These are phyloP conservation scores for Pteromalus puparum DNA, from an alignment of 1,140 invertebrate species.

Conservation along the genomic window DNA sequence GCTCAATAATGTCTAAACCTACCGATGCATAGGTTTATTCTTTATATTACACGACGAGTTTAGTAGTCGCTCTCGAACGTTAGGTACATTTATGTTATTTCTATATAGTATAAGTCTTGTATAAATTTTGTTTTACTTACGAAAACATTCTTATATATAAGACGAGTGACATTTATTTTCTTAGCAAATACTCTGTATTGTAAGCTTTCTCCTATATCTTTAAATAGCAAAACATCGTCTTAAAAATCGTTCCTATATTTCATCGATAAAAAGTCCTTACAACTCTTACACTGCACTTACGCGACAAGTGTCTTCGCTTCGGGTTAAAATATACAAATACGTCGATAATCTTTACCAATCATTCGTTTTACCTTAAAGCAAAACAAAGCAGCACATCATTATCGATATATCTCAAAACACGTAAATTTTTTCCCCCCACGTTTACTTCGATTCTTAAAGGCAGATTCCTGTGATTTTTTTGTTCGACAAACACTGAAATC, in stretches of 20 bases:
- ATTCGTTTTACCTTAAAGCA: not conserved
- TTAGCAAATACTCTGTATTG: constrained; percentile 35
- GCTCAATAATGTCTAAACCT: constrained; percentile 17
- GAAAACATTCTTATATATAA: constrained; percentile 22
- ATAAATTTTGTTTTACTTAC: constrained; percentile 37
- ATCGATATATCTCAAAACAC: not conserved
- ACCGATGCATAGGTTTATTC: not conserved
- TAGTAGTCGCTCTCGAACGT: not conserved
- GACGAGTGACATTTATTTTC: constrained; percentile 39
- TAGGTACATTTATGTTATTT: constrained; percentile 26
- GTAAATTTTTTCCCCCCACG: not conserved
- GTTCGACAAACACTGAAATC: not conserved
- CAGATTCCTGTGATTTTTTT: not conserved
- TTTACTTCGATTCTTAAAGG: constrained; percentile 1
- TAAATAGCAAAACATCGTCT: constrained; percentile 29
- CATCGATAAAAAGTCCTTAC: constrained; percentile 22
- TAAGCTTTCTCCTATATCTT: constrained; percentile 41
- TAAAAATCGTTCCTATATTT: constrained; percentile 24
- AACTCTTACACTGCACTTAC: constrained; percentile 14
- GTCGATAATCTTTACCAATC: not conserved
- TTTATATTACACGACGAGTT: constrained; percentile 41
- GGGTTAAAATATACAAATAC: constrained; percentile 36
- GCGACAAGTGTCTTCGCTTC: not conserved
- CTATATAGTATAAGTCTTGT: constrained; percentile 35
- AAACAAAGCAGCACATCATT: not conserved